Base-by-base conservation (phyloP, 2,888 invertebrate genomes). In the Galerucella calmariensis region DNA sequence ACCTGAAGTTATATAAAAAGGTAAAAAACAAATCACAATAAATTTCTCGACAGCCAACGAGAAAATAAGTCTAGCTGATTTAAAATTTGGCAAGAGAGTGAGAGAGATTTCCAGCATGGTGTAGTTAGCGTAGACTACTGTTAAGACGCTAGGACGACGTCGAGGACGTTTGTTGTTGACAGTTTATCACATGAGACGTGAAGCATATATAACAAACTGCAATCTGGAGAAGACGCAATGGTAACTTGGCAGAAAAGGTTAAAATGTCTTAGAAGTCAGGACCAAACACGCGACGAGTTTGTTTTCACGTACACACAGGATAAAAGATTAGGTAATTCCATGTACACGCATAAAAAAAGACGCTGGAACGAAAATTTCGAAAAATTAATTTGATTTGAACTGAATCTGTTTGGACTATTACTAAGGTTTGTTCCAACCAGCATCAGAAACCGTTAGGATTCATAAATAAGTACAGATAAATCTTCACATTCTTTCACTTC, bases 181-280 rank as follows among this genome's bases (percentile, higher is more conserved):
- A 86, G 85, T 86, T 86, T 87, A 86, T 87, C 87, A 87, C 85
- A 84, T 84, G 85, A 85, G 85, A 86, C 85, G 85, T 83, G 85
- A 81, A 83, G 85, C 84, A 84, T 85, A 83, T 83, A 84, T 83
- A 83, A 85, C 83, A 82, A 82, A 78, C 82, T 76, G 83, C 84
- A 85, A 85, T 86, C 86, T 87, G 87, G 84, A 80, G 81, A 82
- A 83, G 87, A 87, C 87, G 84, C 83, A 65, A 81, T 80, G 74
- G 72, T 77, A 75, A 71, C 75, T 74, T 68, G 70, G 68, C 74
- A 67, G 67, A 72, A 73, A 72, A 73, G 75, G 62, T 69, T 67
- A 58, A 67, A 70, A 75, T 73, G 72, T 67, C 59, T 5, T n/a
- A 48, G 24, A 48, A 72, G 66, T 67, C 59, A 59, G 44, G 20